These are phyloP conservation scores for Drosophila eohydei DNA, from an alignment of 2,888 invertebrate genomes.

Conservation along the genomic window DNA sequence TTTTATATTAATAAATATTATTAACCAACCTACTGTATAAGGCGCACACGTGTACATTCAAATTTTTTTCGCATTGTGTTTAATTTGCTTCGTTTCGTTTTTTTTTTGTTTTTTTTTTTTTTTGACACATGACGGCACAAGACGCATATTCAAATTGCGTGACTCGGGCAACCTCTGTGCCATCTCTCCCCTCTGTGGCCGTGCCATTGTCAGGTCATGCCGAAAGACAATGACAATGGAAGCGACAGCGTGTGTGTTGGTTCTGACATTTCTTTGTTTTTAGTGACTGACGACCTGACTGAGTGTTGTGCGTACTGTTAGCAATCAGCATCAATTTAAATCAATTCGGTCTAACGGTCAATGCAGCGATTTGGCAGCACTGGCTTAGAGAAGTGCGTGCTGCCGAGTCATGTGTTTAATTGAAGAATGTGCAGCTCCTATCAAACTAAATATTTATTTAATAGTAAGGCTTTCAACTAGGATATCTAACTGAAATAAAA, in stretches of 20 bases:
- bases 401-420: neutral
- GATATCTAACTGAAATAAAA: neutral
- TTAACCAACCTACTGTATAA: conserved; percentile 29
- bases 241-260: conserved; percentile 19
- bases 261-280: conserved; percentile 22
- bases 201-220: conserved; percentile 47
- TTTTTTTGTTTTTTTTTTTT: conserved; percentile 19
- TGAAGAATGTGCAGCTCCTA: neutral
- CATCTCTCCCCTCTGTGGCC: neutral
- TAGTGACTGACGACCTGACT: conserved; percentile 10
- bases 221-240: conserved; percentile 44
- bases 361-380: conserved; percentile 53
- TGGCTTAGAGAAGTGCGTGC: conserved; percentile 11
- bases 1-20: conserved; percentile 57
- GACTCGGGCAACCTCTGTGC: conserved; percentile 33
- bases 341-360: conserved; percentile 62
- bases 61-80: conserved; percentile 10
- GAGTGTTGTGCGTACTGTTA: conserved; percentile 54
- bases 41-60: conserved; percentile 43
- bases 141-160: conserved; percentile 69
- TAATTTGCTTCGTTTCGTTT: conserved; percentile 7
- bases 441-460: neutral
- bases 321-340: conserved; percentile 69
- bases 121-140: conserved; percentile 48
- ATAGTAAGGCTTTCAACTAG: neutral